A percentile compares a stretch with the other conserved stretches of the same genome.
Conservation (phyloP, 2,888 invertebrate species). For the Pachliopta kotzebuea region DNA sequence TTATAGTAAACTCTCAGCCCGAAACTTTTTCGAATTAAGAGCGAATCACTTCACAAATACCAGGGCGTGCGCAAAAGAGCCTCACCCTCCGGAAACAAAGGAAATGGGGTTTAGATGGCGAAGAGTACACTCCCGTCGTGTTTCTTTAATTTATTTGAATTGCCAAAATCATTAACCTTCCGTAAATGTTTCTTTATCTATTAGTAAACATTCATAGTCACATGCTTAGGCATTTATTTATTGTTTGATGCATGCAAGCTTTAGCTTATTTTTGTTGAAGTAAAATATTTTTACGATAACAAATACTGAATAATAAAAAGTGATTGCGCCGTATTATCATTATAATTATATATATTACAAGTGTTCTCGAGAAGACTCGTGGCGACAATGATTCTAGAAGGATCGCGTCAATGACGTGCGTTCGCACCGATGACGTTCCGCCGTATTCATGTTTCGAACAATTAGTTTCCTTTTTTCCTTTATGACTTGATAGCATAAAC, state of each 20-base stretch:
- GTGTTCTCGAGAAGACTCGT: too few relatives aligned
- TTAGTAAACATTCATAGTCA: neutral
- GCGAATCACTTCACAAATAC: constrained; percentile 20
- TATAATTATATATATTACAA: too few relatives aligned
- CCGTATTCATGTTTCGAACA: too few relatives aligned
- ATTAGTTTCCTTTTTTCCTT: too few relatives aligned
- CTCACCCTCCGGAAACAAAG: constrained; percentile 49
- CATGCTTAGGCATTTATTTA: neutral
- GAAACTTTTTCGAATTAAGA: constrained; percentile 7
- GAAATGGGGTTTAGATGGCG: constrained; percentile 30
- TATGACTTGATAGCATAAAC: too few relatives aligned
- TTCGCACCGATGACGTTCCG: too few relatives aligned
- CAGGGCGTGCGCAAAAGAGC: constrained; percentile 52
- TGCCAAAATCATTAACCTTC: neutral
- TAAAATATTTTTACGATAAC: too few relatives aligned
- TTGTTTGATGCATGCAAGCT: neutral
- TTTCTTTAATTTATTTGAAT: constrained; percentile 18
- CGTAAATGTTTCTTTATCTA: neutral
- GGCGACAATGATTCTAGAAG: too few relatives aligned
- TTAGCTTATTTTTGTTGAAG: too few relatives aligned
- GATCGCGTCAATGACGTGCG: too few relatives aligned
- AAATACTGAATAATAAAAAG: too few relatives aligned
- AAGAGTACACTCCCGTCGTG: constrained; percentile 11
- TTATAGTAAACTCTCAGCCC: neutral
- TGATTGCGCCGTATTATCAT: too few relatives aligned